Base-by-base conservation (phyloP, 2,113 vertebrate species). In the Agapornis roseicollis region DNA sequence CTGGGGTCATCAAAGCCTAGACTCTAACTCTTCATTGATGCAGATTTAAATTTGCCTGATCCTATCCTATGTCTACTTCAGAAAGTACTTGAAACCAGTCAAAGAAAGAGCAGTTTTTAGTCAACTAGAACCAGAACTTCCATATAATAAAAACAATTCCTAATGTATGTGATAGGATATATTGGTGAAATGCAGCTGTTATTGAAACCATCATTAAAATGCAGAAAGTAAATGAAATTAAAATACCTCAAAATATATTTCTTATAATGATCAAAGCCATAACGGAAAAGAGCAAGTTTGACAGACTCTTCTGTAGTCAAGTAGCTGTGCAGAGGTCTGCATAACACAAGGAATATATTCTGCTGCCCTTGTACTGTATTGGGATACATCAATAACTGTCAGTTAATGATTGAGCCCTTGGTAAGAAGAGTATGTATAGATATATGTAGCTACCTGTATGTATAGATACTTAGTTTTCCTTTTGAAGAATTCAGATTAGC, bases 401-500 rank as follows among this genome's bases (percentile, higher is more conserved):
- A 33, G 23, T 77, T 94, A 93, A 65, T 65, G 44, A 87, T 15
- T 42, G 47, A 77, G 46, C 35, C 71, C 35, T 65, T 69, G 47
- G 53, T 94, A 85, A 88, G 35, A 93, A 44, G 31, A 27, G 3
- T 44, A 60, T 46, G 35, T 42, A 25, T 35, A 81, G 46, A 79
- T 92, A 63, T 6, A 25, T 70, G 5, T 74, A 8, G 79, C 16
- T 79, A 35, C 68, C 17, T 87, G 20, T 65, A 25, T n/a, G 7
- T 49, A 64, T 37, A 87, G 37, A 80, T 64, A 35, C 22, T n/a
- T 58, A 84, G 28, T 61, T 92, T 85, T 82, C n/a, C 49, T 94
- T 90, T 89, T 91, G 89, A 90, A 82, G 50, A 91, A 61, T 81
- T 87, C 61, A 82, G 73, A 82, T 95, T 82, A 91, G 37, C 13